Evolutionary conservation across 2,888 invertebrate genomes (phyloP), one percentile per base, ranked within the genome.

Genomic region (Chrysina gloriosa): DNA sequence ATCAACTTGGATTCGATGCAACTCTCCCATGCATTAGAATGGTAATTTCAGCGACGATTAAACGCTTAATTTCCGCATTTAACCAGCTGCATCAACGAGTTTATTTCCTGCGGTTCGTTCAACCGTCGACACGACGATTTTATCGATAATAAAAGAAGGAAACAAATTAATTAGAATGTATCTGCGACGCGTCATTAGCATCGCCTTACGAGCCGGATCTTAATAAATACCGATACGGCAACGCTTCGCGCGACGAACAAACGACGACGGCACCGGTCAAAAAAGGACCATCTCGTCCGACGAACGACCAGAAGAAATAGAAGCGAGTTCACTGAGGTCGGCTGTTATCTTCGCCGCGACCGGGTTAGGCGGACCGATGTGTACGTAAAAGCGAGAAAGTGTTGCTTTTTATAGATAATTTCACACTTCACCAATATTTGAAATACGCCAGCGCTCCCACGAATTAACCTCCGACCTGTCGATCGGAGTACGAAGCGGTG

Each of bases 401-500:
- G 47, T 23, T n/a, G 50, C 48, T 52, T 64, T 64, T 64, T 50
- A 27, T 29, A 36, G 19, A 39, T 50, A 64, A 64, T 63, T 64
- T 56, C 47, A 47, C 64, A 64, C 42, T 56, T 64, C 47, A 45
- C 45, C 52, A 68, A 54, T 63, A 67, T 61, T 63, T 63, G 45
- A 61, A 68, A 61, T 54, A 52, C 58, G 34, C 39, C 47, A 47
- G 58, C 47, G 58, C 58, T 65, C 70, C 54, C 70, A 70, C 68
- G 70, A 66, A 66, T 63, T 68, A 70, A 70, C 70, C 70, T 68
- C 9, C 48, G 70, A 70, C 70, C 63, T n/a, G n/a, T n/a, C n/a
- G n/a, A n/a, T 39, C 25, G 48, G 11, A 25, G 14, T 31, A 16
- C 14, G 56, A 45, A 52, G 25, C 50, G 58, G 25, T 52, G 45